Evolutionary conservation across 2,888 invertebrate species (phyloP), one percentile per base, ranked within the genome.

Genomic region (Slavum lentiscoides): DNA sequence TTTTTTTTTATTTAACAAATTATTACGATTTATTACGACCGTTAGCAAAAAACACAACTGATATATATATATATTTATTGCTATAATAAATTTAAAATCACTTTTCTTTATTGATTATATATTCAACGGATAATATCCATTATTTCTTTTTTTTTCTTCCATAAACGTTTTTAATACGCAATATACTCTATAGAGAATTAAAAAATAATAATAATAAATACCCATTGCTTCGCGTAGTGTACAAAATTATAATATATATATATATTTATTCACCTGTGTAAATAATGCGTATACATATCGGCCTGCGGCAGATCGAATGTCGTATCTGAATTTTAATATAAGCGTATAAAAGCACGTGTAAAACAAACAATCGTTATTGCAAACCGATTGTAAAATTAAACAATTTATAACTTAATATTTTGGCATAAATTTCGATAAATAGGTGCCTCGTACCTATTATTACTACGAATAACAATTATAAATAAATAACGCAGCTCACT

Each of bases 221-320:
- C 4, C 30, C 6, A 17, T 13, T 49, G 43, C 1, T 21, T 43
- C 30, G 30, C 21, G 39, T 61, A 30, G 30, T 61, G 0, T 53
- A 17, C 53, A 68, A 23, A 49, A 23, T 49, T 21, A 61, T 43
- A 13, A 1, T 30, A 49, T 62, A 62, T 73, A 62, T 73, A 1
- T 30, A 49, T 62, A 62, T 73, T 73, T 73, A 73, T 62, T 62
- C 49, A 62, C 30, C 61, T 49, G 73, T 62, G 23, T 49, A 72
- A 72, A 72, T 72, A 72, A 21, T 67, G 15, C 15, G 39, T 39
- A 39, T 43, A 43, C 9, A 5, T 39, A 19, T 9, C 1, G 6
- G 11, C 53, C 19, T 66, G n/a, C 66, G n/a, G 66, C 37, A n/a
- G 37, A 66, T 19, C 11, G 2, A 66, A 66, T 43, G 0, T 7